Percentiles rank a stretch among this genome's conserved stretches.
Evolutionary conservation across 2,888 invertebrate genomes (phyloP).

Genomic region (Polietes domitor): DNA sequence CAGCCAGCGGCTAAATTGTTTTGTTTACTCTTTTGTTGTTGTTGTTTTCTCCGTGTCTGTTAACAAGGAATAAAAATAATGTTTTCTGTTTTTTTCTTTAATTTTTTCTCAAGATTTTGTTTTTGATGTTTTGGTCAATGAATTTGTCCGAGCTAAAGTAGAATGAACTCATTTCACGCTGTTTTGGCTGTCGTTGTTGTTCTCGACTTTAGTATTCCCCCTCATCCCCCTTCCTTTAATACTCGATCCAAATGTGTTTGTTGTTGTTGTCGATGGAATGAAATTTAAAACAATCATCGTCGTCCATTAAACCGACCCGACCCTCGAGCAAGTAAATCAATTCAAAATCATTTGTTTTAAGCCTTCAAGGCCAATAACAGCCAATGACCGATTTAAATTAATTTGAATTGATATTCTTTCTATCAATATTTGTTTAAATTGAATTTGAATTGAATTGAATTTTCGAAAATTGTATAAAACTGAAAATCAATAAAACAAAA

Average conservation of each 20-base stretch:
- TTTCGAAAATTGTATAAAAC: too few relatives aligned
- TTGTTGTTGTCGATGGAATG: too few relatives aligned
- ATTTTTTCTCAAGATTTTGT: background rate
- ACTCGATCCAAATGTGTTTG: too few relatives aligned
- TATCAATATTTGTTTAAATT: constrained; percentile 11
- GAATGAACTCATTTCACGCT: too few relatives aligned
- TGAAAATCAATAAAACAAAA: too few relatives aligned
- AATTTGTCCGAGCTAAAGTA: background rate
- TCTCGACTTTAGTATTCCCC: background rate
- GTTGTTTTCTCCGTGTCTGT: background rate
- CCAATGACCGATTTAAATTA: constrained; percentile 55
- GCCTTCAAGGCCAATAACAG: constrained; percentile 61
- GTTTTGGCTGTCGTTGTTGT: too few relatives aligned
- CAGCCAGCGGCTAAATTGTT: background rate
- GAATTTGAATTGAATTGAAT: too few relatives aligned
- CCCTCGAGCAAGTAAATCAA: background rate
- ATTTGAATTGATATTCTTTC: constrained; percentile 26
- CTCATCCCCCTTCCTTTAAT: too few relatives aligned
- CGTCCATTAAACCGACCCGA: background rate
- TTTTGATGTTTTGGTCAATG: background rate
- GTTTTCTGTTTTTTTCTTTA: background rate
- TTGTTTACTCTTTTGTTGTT: background rate
- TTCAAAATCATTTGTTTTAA: constrained; percentile 20
- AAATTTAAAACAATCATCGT: background rate
- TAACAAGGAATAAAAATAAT: background rate